Percentiles rank a stretch among this genome's conserved stretches.
phyloP scores from a whole-genome alignment of 2,888 invertebrate genomes.

The Drosophila anceps region DNA sequence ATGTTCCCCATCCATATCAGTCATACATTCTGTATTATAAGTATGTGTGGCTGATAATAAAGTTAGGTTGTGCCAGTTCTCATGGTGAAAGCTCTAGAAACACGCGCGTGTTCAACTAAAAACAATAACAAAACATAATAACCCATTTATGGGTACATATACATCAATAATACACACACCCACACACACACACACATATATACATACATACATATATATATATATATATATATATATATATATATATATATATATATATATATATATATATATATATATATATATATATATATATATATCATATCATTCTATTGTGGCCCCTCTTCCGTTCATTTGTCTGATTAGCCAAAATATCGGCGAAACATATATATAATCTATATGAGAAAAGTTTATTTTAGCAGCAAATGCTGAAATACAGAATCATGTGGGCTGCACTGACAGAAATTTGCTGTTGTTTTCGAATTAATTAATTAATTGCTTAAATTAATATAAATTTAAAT shows the following conservation, averaged over 20 bases:
- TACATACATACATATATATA: background rate
- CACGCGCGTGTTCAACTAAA: slow-evolving; percentile 13
- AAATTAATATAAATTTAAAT: too few species aligned
- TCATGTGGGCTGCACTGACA: background rate
- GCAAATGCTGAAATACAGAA: background rate
- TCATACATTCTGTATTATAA: background rate
- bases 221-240: background rate
- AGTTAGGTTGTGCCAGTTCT: slow-evolving; percentile 22
- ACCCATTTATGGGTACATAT: slow-evolving; percentile 4
- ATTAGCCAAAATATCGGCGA: slow-evolving; percentile 20
- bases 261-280: background rate
- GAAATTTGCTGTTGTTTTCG: background rate
- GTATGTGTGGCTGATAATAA: slow-evolving; percentile 27
- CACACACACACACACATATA: too few species aligned
- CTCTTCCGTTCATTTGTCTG: slow-evolving; percentile 34
- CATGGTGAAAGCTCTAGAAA: slow-evolving; percentile 18
- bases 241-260: background rate
- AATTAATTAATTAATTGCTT: too few species aligned
- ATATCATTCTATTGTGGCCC: background rate
- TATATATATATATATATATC: background rate
- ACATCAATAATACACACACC: background rate
- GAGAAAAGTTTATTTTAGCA: slow-evolving; percentile 2
- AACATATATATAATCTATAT: slow-evolving; percentile 17
- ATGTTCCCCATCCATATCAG: slow-evolving; percentile 22
- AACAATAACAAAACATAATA: slow-evolving; percentile 24